These are phyloP conservation scores for Erpornis zantholeuca DNA, from an alignment of 2,113 vertebrate species.

Conservation along the genomic window DNA sequence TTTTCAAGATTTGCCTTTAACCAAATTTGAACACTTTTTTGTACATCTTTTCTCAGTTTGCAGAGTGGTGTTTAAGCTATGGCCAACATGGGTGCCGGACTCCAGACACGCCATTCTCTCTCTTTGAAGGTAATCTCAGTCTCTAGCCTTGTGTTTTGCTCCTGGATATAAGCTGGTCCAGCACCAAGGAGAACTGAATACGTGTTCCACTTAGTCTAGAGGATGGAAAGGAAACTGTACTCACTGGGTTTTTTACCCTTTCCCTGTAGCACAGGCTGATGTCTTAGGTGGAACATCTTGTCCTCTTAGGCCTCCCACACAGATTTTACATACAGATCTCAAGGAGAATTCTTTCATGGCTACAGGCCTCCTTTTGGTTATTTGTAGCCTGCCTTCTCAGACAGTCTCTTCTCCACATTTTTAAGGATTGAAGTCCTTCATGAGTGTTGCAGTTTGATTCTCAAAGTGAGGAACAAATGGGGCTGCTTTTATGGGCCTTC, in stretches of 20 bases:
- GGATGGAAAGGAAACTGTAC: neutral
- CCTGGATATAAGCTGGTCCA: neutral
- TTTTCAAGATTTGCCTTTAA: neutral
- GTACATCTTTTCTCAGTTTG: constrained; percentile 81
- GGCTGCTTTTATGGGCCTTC: neutral
- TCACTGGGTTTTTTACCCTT: neutral
- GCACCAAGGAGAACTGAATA: neutral
- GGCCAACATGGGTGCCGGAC: constrained; percentile 92
- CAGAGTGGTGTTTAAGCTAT: constrained; percentile 97
- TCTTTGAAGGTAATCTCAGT: constrained; percentile 91
- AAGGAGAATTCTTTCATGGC: neutral
- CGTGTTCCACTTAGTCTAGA: accelerated
- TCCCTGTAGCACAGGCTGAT: neutral
- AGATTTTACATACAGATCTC: neutral
- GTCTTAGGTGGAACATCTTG: neutral
- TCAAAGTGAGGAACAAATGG: neutral
- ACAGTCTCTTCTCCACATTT: neutral
- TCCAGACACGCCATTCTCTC: constrained; percentile 93
- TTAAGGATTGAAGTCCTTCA: neutral
- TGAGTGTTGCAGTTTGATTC: neutral
- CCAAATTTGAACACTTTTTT: neutral
- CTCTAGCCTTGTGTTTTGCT: neutral
- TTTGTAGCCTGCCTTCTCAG: neutral
- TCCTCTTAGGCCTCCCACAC: neutral
- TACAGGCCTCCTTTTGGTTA: neutral